Evolutionary conservation across 2,797 vertebrate species (phyloP).

Genomic region (Hydrolagus colliei): DNA sequence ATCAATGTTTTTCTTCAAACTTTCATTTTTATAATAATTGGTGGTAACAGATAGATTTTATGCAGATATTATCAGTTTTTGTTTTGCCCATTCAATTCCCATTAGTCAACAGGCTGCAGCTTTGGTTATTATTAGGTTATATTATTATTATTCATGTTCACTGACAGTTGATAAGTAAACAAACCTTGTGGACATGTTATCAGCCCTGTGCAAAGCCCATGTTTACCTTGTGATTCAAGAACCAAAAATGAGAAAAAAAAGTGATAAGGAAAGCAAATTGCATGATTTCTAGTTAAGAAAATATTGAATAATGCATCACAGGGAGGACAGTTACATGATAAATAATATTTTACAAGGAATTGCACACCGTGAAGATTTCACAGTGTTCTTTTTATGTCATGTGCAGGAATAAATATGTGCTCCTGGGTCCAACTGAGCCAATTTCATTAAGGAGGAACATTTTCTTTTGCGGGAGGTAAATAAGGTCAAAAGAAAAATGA

Average conservation of each 20-base stretch:
- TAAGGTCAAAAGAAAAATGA: not conserved
- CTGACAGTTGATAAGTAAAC: not conserved
- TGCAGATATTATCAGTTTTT: no score
- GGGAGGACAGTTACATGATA: not conserved
- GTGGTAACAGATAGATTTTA: no score
- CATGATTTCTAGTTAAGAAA: not conserved
- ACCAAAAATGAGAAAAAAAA: not conserved
- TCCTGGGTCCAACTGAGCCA: not conserved
- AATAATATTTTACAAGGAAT: constrained; percentile 4
- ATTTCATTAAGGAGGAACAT: not conserved
- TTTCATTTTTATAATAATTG: no score
- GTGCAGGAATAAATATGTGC: not conserved
- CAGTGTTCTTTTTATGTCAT: not conserved
- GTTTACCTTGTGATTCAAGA: not conserved
- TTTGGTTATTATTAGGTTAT: no score
- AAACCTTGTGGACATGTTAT: not conserved
- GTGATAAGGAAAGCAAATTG: not conserved
- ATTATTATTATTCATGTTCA: not conserved
- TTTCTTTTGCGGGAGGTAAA: not conserved
- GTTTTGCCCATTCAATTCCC: no score
- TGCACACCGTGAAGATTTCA: not conserved
- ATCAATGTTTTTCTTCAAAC: no score
- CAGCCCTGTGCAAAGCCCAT: not conserved
- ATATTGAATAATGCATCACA: not conserved
- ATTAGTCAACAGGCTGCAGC: no score